Percentiles rank a stretch among this genome's conserved stretches.
These are phyloP conservation scores for Eilema sororculum DNA, from an alignment of 2,888 invertebrate genomes.

Conservation along the genomic window DNA sequence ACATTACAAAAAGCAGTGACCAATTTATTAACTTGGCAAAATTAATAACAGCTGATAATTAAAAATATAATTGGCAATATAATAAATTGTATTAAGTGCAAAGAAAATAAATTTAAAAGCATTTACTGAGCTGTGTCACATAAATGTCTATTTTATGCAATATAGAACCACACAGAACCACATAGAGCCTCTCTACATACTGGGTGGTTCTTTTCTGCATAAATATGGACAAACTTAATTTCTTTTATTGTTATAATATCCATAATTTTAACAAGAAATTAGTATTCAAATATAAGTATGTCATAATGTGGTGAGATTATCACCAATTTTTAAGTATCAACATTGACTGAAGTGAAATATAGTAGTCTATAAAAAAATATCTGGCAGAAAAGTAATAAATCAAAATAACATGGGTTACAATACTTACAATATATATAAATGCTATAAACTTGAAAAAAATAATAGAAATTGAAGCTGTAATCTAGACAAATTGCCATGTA, in stretches of 20 bases:
- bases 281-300: slow-evolving; percentile 2
- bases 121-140: background rate
- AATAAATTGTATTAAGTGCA: background rate
- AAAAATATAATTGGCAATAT: background rate
- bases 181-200: too few species aligned
- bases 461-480: background rate
- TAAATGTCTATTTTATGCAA: background rate
- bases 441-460: background rate
- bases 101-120: background rate
- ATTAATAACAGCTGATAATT: background rate
- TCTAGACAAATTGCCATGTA: background rate
- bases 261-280: background rate
- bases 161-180: too few species aligned
- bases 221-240: background rate
- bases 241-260: background rate
- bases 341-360: background rate
- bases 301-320: background rate
- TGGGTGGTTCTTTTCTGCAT: too few species aligned
- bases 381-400: background rate
- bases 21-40: background rate
- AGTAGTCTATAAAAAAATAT: background rate
- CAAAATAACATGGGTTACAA: background rate
- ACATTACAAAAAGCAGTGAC: background rate
- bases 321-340: background rate
- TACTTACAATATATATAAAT: background rate